Evolutionary conservation across 1,140 invertebrate species (phyloP).

Genomic region (Cydia amplana): DNA sequence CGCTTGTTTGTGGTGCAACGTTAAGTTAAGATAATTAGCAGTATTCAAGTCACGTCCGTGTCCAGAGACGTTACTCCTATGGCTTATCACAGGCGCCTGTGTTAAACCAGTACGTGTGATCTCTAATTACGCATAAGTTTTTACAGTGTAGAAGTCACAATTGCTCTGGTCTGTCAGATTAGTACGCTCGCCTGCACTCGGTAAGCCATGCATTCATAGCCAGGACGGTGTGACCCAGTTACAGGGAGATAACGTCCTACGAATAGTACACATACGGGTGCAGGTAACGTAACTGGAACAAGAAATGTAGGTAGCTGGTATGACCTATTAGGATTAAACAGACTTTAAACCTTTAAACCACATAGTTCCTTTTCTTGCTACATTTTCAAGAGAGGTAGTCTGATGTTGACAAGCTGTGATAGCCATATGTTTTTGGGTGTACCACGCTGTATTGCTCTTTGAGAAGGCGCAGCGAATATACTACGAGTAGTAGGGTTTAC

Average conservation of each 20-base stretch:
- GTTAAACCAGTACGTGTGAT: not conserved
- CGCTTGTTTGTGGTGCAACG: constrained; percentile 8
- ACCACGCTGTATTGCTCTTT: too few relatives aligned
- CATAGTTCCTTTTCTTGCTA: too few relatives aligned
- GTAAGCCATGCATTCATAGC: not conserved
- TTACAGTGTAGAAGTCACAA: not conserved
- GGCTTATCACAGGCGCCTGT: not conserved
- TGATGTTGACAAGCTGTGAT: too few relatives aligned
- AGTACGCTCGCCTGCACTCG: not conserved
- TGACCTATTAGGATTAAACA: not conserved
- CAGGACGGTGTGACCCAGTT: constrained; percentile 14
- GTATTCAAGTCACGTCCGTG: constrained; percentile 14
- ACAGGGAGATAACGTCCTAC: constrained; percentile 17
- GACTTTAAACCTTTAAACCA: too few relatives aligned
- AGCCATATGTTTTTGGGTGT: too few relatives aligned
- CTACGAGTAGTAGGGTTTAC: too few relatives aligned
- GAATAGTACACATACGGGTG: not conserved
- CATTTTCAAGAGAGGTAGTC: too few relatives aligned
- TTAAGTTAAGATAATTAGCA: constrained; percentile 28
- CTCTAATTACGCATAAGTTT: not conserved
- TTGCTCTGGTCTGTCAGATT: not conserved
- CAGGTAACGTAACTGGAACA: not conserved
- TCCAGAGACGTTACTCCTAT: not conserved
- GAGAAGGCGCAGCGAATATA: too few relatives aligned
- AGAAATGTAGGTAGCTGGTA: not conserved